phyloP scores from a whole-genome alignment of 1,140 invertebrate species.

The Sarcophaga bullata region DNA sequence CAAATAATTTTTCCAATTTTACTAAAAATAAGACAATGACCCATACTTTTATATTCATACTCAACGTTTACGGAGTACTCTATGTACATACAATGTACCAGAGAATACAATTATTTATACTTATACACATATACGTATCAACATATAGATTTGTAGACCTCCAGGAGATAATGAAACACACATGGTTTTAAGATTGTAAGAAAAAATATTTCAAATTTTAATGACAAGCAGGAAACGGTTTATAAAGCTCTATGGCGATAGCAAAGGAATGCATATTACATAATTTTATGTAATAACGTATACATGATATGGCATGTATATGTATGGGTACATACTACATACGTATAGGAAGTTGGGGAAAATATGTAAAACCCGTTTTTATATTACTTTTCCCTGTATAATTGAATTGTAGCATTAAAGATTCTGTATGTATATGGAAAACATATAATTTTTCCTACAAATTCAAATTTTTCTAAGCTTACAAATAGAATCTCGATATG shows the following conservation, averaged over 20 bases:
- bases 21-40: slow-evolving; percentile 40
- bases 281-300: neutral
- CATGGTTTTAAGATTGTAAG: neutral
- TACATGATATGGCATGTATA: too few species aligned
- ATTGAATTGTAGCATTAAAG: too few species aligned
- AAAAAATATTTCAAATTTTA: neutral
- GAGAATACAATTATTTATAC: neutral
- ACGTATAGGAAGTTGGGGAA: too few species aligned
- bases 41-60: neutral
- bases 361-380: too few species aligned
- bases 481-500: too few species aligned
- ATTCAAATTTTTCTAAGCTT: too few species aligned
- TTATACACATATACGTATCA: neutral
- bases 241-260: neutral
- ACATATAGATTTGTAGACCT: neutral
- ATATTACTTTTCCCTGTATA: too few species aligned
- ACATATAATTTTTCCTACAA: too few species aligned
- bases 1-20: neutral
- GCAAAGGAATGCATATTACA: neutral
- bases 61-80: too few species aligned
- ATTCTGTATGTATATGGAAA: too few species aligned
- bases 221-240: neutral
- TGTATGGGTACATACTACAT: too few species aligned
- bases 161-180: neutral
- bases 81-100: too few species aligned